Conservation (phyloP, 2,113 vertebrate species). For the Miniopterus natalensis region DNA sequence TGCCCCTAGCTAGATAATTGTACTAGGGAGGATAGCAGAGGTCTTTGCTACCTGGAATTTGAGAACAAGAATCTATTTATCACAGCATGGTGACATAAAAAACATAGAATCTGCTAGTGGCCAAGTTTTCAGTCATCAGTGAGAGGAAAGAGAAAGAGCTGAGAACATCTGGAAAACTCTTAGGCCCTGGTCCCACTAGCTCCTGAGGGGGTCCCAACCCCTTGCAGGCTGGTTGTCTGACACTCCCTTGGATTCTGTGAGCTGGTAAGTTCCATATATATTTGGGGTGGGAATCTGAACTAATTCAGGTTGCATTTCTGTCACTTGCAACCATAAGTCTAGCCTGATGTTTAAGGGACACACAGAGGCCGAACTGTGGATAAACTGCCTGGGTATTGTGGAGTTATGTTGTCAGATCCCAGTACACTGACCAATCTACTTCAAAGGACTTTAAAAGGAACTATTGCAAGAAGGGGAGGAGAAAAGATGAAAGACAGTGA, state of each 20-base stretch:
- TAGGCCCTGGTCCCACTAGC: not conserved
- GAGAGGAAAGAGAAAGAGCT: constrained; percentile 14
- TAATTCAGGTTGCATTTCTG: constrained; percentile 22
- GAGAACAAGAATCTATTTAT: constrained; percentile 32
- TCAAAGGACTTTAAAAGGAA: constrained; percentile 13
- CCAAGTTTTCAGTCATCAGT: constrained; percentile 10
- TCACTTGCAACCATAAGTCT: not conserved
- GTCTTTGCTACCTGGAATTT: constrained; percentile 7
- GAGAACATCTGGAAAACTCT: constrained; percentile 26
- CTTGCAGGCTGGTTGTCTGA: not conserved
- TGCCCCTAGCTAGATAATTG: not conserved
- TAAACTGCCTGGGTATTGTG: not conserved
- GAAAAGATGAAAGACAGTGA: not conserved
- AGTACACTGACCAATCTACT: not conserved
- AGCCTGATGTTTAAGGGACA: not conserved
- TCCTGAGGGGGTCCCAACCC: not conserved
- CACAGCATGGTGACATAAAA: not conserved
- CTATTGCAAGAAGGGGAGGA: not conserved
- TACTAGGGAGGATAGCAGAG: not conserved
- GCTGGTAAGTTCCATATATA: not conserved
- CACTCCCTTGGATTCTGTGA: not conserved
- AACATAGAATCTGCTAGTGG: not conserved
- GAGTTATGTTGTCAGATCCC: not conserved
- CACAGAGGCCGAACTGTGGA: not conserved
- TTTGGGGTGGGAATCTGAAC: not conserved